Evolutionary conservation across 2,113 vertebrate species (phyloP), one percentile per base, ranked within the genome.

Genomic region (Clinocottus analis): DNA sequence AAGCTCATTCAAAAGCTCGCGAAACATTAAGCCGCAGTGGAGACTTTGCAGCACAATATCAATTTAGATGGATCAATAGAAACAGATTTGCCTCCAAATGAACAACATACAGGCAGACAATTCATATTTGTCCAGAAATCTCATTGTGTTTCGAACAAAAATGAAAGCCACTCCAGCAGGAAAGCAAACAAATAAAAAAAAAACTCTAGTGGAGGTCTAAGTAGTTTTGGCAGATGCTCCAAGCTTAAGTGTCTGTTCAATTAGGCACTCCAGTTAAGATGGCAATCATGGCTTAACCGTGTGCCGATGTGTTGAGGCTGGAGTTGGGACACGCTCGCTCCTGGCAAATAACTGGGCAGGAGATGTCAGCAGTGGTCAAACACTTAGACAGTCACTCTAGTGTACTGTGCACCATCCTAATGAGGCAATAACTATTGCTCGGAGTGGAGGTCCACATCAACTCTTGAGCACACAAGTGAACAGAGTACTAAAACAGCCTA

Each of bases 201-300:
- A 16, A 89, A 84, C 77, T 79, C 83, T 65, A 83, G 27, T 82
- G 79, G 90, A 90, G 86, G 87, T 85, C 75, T 73, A 71, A 82
- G 80, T 77, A 87, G 84, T 85, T 92, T 83, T 87, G 89, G 90
- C 89, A 93, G 90, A 91, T 91, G 90, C 88, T 87, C 73, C 51
- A 85, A 72, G 88, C 81, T 92, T 90, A 89, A 92, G 82, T 77
- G 80, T 84, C 75, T 85, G 67, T 79, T 87, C 85, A 93, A 90
- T 88, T 83, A 85, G 77, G 68, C 87, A 55, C 80, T 89, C 67
- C 56, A 86, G 81, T 86, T 82, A 72, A 88, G 88, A 92, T 83
- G 81, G 82, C 80, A 91, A 91, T 90, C 79, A 61, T 45, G 75
- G 75, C 84, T 62, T 74, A 75, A 86, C 72, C 37, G 21, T 81